These are phyloP conservation scores for Theretra japonica DNA, from an alignment of 2,888 invertebrate species.

Conservation along the genomic window DNA sequence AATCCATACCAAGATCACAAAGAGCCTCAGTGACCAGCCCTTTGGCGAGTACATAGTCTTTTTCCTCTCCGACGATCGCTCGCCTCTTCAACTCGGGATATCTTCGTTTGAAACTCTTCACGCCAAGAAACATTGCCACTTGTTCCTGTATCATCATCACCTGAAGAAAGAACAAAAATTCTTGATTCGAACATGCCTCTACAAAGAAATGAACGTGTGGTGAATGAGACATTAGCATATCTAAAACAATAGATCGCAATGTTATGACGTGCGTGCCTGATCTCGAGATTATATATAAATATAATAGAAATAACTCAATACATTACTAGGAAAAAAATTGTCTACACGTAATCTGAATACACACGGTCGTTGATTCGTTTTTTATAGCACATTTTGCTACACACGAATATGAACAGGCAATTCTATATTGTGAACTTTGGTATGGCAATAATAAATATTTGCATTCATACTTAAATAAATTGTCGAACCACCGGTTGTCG, in stretches of 20 bases:
- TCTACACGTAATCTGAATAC: background rate
- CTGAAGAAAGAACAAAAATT: constrained; percentile 76
- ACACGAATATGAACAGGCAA: background rate
- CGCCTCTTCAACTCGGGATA: constrained; percentile 95
- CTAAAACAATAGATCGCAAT: background rate
- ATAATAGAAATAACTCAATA: background rate
- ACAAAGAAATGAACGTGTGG: background rate
- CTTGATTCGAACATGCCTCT: constrained; percentile 3
- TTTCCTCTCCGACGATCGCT: constrained; percentile 92
- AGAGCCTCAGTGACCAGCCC: constrained; percentile 94
- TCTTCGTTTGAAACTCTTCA: constrained; percentile 98
- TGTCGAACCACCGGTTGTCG: background rate
- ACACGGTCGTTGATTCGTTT: background rate
- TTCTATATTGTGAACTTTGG: background rate
- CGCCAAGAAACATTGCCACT: constrained; percentile 96
- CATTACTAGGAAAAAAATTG: background rate
- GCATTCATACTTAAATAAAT: background rate
- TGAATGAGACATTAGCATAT: background rate
- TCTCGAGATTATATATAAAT: background rate
- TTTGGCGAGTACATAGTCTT: constrained; percentile 93
- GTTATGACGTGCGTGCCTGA: constrained; percentile 1
- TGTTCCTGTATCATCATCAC: constrained; percentile 98
- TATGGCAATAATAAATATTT: constrained; percentile 11
- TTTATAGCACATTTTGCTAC: background rate
- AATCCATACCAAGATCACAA: constrained; percentile 92